phyloP scores from a whole-genome alignment of 2,888 invertebrate genomes.

The Aplocera efformata region DNA sequence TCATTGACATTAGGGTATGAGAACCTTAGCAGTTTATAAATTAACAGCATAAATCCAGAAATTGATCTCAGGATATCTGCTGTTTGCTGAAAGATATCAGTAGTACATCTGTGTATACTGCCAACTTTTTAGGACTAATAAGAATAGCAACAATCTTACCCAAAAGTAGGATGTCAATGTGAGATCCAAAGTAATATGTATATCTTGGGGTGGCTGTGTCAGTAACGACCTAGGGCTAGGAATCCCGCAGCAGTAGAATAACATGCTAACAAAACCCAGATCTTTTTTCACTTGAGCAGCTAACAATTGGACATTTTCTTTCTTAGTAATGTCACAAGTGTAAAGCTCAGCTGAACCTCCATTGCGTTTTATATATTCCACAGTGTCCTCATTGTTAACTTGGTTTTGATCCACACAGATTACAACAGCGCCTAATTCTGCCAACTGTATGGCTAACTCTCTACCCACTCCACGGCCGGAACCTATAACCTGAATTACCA shows the following conservation, averaged over 20 bases:
- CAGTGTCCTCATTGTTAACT: constrained; percentile 69
- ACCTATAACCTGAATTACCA: constrained; percentile 81
- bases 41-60: too few species aligned
- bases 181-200: constrained; percentile 78
- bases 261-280: constrained; percentile 80
- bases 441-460: constrained; percentile 81
- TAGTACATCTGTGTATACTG: too few species aligned
- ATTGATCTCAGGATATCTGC: too few species aligned
- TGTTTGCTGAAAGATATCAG: too few species aligned
- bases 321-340: constrained; percentile 79
- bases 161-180: constrained; percentile 83
- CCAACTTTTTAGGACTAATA: too few species aligned
- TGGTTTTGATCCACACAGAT: constrained; percentile 84
- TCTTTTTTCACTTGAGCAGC: constrained; percentile 70
- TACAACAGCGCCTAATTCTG: constrained; percentile 78
- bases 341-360: constrained; percentile 74
- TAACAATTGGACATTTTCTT: constrained; percentile 67
- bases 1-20: too few species aligned
- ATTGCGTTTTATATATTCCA: constrained; percentile 62
- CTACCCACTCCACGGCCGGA: constrained; percentile 84
- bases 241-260: constrained; percentile 83
- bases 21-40: too few species aligned
- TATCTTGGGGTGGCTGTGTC: constrained; percentile 71
- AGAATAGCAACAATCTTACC: too few species aligned
- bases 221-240: constrained; percentile 80